phyloP scores from a whole-genome alignment of 1,140 invertebrate genomes.

The Trachelipus rathkii region DNA sequence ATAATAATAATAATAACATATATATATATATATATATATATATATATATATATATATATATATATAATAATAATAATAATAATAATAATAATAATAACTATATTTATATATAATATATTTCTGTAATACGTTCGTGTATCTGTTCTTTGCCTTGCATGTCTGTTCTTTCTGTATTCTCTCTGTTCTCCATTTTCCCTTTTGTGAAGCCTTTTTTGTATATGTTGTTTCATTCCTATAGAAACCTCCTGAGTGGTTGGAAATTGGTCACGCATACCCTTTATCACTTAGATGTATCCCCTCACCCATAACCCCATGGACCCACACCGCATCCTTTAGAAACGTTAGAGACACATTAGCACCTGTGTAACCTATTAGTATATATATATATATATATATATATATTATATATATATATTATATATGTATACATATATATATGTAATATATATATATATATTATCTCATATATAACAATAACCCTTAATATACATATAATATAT shows the following conservation, averaged over 20 bases:
- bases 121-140: not conserved
- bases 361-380: not conserved
- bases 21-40: too few species aligned
- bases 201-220: not conserved
- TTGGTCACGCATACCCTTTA: constrained; percentile 4
- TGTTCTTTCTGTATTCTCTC: not conserved
- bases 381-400: constrained; percentile 13
- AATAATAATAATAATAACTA: too few species aligned
- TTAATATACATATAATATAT: not conserved
- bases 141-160: not conserved
- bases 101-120: too few species aligned
- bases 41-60: too few species aligned
- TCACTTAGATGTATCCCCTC: not conserved
- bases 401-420: constrained; percentile 7
- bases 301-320: too few species aligned
- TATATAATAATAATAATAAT: too few species aligned
- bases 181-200: not conserved
- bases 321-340: too few species aligned
- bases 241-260: not conserved
- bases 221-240: not conserved
- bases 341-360: too few species aligned
- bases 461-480: too few species aligned
- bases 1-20: too few species aligned
- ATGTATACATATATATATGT: too few species aligned
- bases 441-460: constrained; percentile 11